Base-by-base conservation (phyloP, 2,888 invertebrate species). In the Hartigia nigra region DNA sequence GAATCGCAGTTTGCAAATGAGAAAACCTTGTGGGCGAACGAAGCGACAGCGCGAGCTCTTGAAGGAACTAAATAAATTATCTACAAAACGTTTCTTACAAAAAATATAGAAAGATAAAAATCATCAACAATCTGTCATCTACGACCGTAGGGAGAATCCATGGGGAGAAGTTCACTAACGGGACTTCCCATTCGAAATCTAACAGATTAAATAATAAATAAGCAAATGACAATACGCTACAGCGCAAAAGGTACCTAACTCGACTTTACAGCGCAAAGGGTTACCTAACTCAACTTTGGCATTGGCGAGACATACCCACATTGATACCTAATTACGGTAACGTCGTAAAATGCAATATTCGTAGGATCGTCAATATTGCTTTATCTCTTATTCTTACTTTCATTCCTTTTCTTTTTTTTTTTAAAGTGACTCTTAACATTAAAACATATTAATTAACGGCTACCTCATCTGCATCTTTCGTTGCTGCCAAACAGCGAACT, bases 401-500 rank as follows among this genome's bases (percentile, higher is more conserved):
- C 76, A 76, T 83, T 74, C 32, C 69, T 79, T 35, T 72, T 80
- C 75, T 78, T 70, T 36, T 75, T 72, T 80, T 55, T 77, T 35
- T 75, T 9, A 23, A 55, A 55, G 9, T 23, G 55, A 55, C 9
- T 55, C 14, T 55, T 23, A 55, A 23, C 55, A 23, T 55, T 55
- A 55, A 23, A 55, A 55, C 55, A 55, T 55, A 55, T 55, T 55
- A 55, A 55, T 55, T 55, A 55, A 82, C 79, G 88, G 90, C 89
- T 91, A 90, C 88, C 91, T 91, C 89, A 90, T 88, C 83, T 92
- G 90, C 86, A 90, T 87, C 88, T 95, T 95, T 80, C 96, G 92
- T 84, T 95, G 95, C 90, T 97, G 97, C 98, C 98, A 98, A 76
- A 95, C 93, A 74, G 94, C 96, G 92, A 96, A 98, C 89, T 98